Percentiles rank a stretch among this genome's conserved stretches.
phyloP scores from a whole-genome alignment of 2,797 vertebrate genomes.

The Rhynchotus rufescens region DNA sequence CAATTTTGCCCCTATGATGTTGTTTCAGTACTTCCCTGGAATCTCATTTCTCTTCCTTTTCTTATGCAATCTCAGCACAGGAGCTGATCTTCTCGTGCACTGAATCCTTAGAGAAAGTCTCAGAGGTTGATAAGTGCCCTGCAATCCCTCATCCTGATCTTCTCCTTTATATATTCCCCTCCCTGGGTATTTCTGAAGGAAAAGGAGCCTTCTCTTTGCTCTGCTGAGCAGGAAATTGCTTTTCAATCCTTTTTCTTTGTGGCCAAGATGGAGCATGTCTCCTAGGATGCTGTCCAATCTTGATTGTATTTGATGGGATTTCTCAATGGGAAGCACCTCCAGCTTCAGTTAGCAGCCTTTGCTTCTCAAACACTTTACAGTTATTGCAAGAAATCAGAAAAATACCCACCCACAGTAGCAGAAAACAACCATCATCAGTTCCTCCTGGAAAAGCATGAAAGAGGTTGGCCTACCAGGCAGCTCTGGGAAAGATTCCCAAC shows the following conservation, averaged over 20 bases:
- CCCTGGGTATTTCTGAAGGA: neutral
- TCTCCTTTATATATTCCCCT: rapidly evolving
- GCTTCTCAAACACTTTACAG: neutral
- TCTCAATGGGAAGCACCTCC: neutral
- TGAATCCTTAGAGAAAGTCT: neutral
- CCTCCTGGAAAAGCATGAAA: neutral
- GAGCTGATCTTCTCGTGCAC: neutral
- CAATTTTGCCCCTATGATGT: neutral
- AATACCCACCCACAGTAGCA: neutral
- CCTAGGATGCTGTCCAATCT: neutral
- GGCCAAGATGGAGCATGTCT: neutral
- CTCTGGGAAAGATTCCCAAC: neutral
- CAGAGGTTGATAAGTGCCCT: neutral
- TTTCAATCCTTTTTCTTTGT: neutral
- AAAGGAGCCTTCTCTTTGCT: neutral
- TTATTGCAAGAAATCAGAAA: neutral
- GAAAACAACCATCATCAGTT: neutral
- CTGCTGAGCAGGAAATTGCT: neutral
- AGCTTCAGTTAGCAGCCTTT: neutral
- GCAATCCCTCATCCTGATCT: neutral
- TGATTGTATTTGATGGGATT: neutral
- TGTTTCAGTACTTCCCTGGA: constrained; percentile 8
- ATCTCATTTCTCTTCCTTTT: constrained; percentile 19
- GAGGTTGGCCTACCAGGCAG: neutral
- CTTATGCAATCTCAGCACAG: neutral